Evolutionary conservation across 2,113 vertebrate genomes (phyloP).

Genomic region (Calidris pugnax): DNA sequence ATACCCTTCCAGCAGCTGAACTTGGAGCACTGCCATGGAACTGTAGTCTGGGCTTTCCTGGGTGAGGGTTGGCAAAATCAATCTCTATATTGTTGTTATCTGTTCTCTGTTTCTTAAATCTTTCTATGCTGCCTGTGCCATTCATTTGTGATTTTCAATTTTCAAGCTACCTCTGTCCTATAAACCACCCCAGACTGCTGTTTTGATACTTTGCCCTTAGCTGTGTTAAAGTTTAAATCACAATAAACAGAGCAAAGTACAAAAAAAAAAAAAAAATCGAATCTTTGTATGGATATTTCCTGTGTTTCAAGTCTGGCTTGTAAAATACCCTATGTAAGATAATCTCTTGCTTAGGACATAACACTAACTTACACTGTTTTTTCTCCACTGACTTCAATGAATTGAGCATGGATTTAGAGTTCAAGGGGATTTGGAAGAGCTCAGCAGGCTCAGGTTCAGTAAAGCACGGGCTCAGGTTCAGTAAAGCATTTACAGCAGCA

Average conservation of each 20-base stretch:
- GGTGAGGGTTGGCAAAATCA: background rate
- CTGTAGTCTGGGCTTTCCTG: background rate
- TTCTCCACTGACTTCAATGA: background rate
- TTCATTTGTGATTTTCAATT: background rate
- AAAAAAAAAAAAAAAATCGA: background rate
- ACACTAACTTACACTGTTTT: background rate
- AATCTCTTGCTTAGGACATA: background rate
- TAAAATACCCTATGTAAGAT: background rate
- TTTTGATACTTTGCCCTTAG: background rate
- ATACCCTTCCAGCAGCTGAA: background rate
- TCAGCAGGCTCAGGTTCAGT: background rate
- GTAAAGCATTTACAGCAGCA: background rate
- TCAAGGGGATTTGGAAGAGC: background rate
- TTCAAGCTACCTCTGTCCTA: background rate
- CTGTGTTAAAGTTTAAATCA: background rate
- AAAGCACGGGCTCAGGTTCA: background rate
- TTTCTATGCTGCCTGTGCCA: background rate
- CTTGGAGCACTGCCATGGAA: background rate
- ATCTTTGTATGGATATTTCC: background rate
- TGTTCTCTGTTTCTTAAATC: slow-evolving; percentile 46
- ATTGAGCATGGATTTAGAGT: background rate
- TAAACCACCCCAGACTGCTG: background rate
- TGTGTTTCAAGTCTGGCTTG: background rate
- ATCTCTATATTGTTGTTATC: background rate
- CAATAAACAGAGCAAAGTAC: background rate